Evolutionary conservation across 2,888 invertebrate species (phyloP).

Genomic region (Agrenia bidenticulata): DNA sequence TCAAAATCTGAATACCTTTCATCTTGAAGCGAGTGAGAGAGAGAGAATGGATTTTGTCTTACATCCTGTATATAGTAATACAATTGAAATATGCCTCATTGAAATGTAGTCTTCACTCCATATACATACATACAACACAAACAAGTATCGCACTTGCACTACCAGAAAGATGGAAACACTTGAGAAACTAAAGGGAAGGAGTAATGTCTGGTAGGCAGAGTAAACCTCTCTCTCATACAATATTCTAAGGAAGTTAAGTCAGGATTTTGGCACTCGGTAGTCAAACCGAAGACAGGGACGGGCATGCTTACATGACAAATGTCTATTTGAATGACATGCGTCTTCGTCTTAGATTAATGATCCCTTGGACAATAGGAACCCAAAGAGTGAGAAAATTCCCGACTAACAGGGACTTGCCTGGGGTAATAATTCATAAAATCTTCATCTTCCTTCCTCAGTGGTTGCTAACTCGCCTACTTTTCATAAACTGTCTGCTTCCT

Average conservation of each 20-base stretch:
- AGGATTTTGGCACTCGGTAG: slow-evolving; percentile 6
- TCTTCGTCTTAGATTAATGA: slow-evolving; percentile 52
- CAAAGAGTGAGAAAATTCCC: slow-evolving; percentile 22
- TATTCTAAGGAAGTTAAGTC: neutral
- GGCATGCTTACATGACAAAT: slow-evolving; percentile 46
- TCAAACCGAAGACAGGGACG: slow-evolving; percentile 1
- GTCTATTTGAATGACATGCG: slow-evolving; percentile 49
- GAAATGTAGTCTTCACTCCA: too few relatives aligned
- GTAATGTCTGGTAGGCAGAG: too few relatives aligned
- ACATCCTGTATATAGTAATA: too few relatives aligned
- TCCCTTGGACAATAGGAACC: slow-evolving; percentile 39
- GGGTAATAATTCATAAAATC: slow-evolving; percentile 7
- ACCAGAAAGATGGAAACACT: too few relatives aligned
- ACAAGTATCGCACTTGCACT: too few relatives aligned
- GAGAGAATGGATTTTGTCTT: too few relatives aligned
- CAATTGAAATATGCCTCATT: too few relatives aligned
- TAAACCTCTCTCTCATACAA: too few relatives aligned
- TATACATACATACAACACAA: too few relatives aligned
- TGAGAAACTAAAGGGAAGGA: too few relatives aligned
- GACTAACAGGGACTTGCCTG: neutral
- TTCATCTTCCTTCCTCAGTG: slow-evolving; percentile 13
- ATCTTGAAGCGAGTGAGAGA: neutral
- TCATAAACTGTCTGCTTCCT: neutral
- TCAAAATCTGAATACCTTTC: slow-evolving; percentile 12
- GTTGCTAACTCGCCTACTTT: too few relatives aligned